Evolutionary conservation across 2,797 vertebrate genomes (phyloP).

Genomic region (Cyclura pinguis): DNA sequence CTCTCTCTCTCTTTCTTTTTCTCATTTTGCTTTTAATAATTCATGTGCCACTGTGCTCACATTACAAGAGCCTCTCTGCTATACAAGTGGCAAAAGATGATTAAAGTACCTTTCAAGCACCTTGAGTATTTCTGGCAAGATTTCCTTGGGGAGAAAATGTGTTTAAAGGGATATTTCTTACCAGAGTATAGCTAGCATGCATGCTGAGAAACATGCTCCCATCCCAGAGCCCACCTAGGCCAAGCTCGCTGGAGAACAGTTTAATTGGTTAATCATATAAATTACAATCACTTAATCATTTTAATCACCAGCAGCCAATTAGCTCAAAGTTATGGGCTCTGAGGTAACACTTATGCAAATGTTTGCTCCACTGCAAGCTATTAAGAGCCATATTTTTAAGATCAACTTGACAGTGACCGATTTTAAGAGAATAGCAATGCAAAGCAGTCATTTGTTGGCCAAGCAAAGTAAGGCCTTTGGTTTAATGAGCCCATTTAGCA

Average conservation of each 20-base stretch:
- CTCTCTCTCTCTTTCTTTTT: constrained; percentile 4
- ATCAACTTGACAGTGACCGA: constrained; percentile 81
- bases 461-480: neutral
- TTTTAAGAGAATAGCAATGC: constrained; percentile 68
- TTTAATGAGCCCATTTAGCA: neutral
- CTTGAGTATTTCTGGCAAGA: constrained; percentile 63
- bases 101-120: constrained; percentile 70
- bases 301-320: constrained; percentile 88
- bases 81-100: constrained; percentile 65
- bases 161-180: constrained; percentile 72
- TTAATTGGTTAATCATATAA: constrained; percentile 91
- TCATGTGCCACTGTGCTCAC: constrained; percentile 52
- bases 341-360: constrained; percentile 88
- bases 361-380: constrained; percentile 83
- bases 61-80: constrained; percentile 48
- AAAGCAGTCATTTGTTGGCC: constrained; percentile 70
- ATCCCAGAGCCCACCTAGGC: constrained; percentile 73
- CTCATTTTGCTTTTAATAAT: constrained; percentile 64
- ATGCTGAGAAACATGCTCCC: constrained; percentile 76
- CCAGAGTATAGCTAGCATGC: constrained; percentile 49
- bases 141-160: constrained; percentile 49
- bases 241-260: constrained; percentile 80
- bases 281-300: constrained; percentile 91
- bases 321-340: constrained; percentile 84
- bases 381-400: constrained; percentile 80